Base-by-base conservation (phyloP, 2,888 invertebrate species). In the Onthophagus sagittarius region DNA sequence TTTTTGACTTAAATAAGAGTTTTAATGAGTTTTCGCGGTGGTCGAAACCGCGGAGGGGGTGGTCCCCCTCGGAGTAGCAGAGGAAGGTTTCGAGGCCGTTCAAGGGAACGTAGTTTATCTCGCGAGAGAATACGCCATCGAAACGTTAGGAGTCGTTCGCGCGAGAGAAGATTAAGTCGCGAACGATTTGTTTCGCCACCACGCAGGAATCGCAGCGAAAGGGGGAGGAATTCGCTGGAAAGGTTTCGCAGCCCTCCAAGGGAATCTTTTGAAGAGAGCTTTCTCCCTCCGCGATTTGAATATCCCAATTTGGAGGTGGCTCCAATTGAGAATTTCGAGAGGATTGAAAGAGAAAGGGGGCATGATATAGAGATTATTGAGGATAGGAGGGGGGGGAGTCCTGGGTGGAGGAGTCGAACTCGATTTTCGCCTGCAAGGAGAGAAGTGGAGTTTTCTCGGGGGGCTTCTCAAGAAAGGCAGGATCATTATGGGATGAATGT, bases 31-130 rank as follows among this genome's bases (percentile, higher is more conserved):
- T 67, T 67, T 67, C 67, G 67, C 31, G 67, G 67, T 67, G 32
- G 67, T 67, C 32, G 23, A 23, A 23, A 23, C 67, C 23, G 31
- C 15, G 31, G 67, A 7, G 67, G 67, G n/a, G 67, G 67, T 32
- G 64, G 64, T 14, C 31, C 31, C 67, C 7, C 23, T 15, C 23
- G 67, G 23, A 67, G 64, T 23, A 13, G 15, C 39, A 15, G 72
- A 11, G 65, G 63, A 6, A 15, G 72, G 39, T 72, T 72, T 33
- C 23, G 67, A 39, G 72, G 64, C 39, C 32, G 72, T n/a, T 72
- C 72, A 32, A 64, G 72, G 64, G 72, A 72, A 65, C 63, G 64
- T 7, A 72, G 72, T 33, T 2, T 65, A 13, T 64, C 72, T 32
- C 32, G 72, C 14, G 72, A 72, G 7, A 72, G 72, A 53, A 7